Evolutionary conservation across 2,797 vertebrate genomes (phyloP).

Genomic region (Chiroxiphia lanceolata): DNA sequence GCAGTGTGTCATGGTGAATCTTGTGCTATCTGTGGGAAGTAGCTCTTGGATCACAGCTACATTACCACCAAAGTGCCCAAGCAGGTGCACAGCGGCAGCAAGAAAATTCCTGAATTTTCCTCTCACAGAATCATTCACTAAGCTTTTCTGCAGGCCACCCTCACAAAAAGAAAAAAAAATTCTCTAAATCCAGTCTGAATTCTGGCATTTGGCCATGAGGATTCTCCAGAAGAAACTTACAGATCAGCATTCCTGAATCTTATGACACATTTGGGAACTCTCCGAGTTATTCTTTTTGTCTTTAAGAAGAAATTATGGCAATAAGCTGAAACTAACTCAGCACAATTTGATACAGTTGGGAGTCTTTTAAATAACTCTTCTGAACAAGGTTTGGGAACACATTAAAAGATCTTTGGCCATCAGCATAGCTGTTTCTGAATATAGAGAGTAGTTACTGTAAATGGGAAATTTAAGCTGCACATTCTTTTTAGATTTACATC

Average conservation of each 20-base stretch:
- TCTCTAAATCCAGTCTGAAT: neutral
- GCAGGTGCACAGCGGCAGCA: neutral
- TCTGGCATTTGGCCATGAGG: neutral
- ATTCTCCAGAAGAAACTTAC: neutral
- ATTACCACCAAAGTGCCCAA: neutral
- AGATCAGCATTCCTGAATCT: neutral
- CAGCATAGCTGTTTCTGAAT: neutral
- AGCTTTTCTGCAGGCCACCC: neutral
- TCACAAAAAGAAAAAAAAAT: too few species aligned
- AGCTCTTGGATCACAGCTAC: neutral
- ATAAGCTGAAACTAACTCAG: neutral
- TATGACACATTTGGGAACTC: neutral
- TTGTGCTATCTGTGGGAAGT: neutral
- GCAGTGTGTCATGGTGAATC: neutral
- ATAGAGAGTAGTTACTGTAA: conserved; percentile 12
- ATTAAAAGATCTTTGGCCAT: neutral
- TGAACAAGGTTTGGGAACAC: neutral
- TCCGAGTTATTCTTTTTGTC: neutral
- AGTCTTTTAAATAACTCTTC: conserved; percentile 17
- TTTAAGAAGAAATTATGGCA: neutral
- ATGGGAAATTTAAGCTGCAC: neutral
- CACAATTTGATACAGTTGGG: neutral
- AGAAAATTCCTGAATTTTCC: neutral
- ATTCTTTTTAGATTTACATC: conserved; percentile 27
- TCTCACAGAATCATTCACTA: neutral